A percentile compares a stretch with the other conserved stretches of the same genome.
Evolutionary conservation across 2,888 invertebrate species (phyloP).

Genomic region (Phyto melanocephala): DNA sequence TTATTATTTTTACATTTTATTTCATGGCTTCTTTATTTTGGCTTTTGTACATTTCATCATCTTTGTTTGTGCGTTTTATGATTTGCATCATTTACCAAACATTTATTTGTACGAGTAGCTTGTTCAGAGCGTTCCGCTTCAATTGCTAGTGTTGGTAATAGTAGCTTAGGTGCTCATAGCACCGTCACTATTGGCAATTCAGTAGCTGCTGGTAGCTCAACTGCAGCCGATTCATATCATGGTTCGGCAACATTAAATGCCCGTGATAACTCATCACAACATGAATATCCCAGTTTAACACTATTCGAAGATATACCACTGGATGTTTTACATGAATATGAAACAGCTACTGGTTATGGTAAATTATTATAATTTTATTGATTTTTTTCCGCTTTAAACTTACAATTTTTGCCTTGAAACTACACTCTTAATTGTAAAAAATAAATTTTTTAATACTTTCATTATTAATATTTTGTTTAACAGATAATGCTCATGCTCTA

Average conservation of each 20-base stretch:
- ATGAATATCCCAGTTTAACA: conserved; percentile 80
- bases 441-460: neutral
- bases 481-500: conserved; percentile 91
- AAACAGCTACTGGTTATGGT: conserved; percentile 78
- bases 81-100: conserved; percentile 5
- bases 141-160: conserved; percentile 77
- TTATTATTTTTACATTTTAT: conserved; percentile 58
- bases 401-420: neutral
- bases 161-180: conserved; percentile 77
- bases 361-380: conserved; percentile 70
- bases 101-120: conserved; percentile 70
- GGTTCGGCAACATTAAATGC: conserved; percentile 65
- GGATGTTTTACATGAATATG: conserved; percentile 78
- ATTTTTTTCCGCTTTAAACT: conserved; percentile 59
- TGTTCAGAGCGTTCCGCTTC: conserved; percentile 79
- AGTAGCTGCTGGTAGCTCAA: conserved; percentile 65
- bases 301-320: conserved; percentile 79
- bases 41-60: conserved; percentile 37
- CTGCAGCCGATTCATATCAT: conserved; percentile 64
- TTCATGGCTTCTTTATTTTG: conserved; percentile 54
- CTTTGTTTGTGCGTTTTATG: conserved; percentile 23
- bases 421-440: neutral
- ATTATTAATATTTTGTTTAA: conserved; percentile 60
- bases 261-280: conserved; percentile 77
- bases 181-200: conserved; percentile 73